Percentiles rank a stretch among this genome's conserved stretches.
phyloP scores from a whole-genome alignment of 2,888 invertebrate species.

The Keiferia lycopersicella region DNA sequence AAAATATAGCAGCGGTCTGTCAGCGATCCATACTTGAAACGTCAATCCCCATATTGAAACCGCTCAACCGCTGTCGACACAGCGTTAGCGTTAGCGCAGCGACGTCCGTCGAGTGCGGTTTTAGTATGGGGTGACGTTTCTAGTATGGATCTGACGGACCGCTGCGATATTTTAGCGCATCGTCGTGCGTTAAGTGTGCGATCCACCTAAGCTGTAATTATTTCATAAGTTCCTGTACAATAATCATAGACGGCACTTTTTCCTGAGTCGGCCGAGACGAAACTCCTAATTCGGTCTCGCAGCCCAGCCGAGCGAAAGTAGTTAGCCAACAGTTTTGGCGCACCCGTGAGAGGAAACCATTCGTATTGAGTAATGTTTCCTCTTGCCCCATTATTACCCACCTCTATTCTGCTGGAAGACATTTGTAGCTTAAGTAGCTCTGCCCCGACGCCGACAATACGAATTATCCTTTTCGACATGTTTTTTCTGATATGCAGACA shows the following conservation, averaged over 20 bases:
- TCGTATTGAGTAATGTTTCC: conserved; percentile 72
- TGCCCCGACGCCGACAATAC: conserved; percentile 49
- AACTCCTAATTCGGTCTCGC: conserved; percentile 51
- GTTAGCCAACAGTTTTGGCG: conserved; percentile 65
- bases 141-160: too few species aligned
- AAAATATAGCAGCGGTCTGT: too few species aligned
- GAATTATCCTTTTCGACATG: conserved; percentile 43
- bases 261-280: conserved; percentile 33
- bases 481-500: conserved; percentile 34
- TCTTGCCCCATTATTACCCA: conserved; percentile 58
- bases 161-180: too few species aligned
- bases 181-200: too few species aligned
- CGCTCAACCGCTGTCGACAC: too few species aligned
- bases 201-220: too few species aligned
- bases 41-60: too few species aligned
- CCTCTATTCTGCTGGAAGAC: conserved; percentile 54
- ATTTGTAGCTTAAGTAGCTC: conserved; percentile 55
- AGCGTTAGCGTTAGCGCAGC: too few species aligned
- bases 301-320: conserved; percentile 50
- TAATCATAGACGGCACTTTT: neutral
- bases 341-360: conserved; percentile 64
- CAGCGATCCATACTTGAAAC: too few species aligned
- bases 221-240: neutral
- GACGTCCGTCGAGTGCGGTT: too few species aligned
- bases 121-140: too few species aligned